These are phyloP conservation scores for Lithosia quadra DNA, from an alignment of 2,888 invertebrate genomes.

Conservation along the genomic window DNA sequence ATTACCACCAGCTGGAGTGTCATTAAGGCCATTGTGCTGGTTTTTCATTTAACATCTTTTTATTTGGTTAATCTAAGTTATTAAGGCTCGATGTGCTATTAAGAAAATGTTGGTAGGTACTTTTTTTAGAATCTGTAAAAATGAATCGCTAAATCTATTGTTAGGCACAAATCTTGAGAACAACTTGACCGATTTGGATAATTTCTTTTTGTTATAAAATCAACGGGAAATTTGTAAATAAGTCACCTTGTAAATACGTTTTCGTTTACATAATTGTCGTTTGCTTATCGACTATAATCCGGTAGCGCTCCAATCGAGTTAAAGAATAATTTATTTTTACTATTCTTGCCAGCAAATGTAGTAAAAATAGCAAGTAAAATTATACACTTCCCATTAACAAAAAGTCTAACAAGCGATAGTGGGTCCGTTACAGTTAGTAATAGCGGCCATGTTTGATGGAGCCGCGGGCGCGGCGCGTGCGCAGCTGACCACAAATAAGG, in stretches of 20 bases:
- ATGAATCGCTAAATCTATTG: background rate
- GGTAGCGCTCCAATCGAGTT: too few species aligned
- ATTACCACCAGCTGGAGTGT: conserved; percentile 48
- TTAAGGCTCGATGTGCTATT: background rate
- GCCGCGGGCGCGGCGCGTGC: conserved; percentile 54
- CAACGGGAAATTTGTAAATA: too few species aligned
- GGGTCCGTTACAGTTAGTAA: conserved; percentile 48
- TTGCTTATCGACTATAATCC: too few species aligned
- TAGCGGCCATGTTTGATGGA: conserved; percentile 33
- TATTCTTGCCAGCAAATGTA: too few species aligned
- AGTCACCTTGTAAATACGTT: too few species aligned
- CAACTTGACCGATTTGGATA: background rate
- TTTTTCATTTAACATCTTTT: conserved; percentile 36
- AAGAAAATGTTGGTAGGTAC: background rate
- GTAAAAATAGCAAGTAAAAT: too few species aligned
- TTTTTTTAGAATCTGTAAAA: background rate
- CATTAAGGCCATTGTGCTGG: conserved; percentile 42
- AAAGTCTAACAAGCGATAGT: conserved; percentile 26
- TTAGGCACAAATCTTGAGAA: too few species aligned
- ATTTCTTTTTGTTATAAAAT: background rate
- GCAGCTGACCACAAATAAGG: conserved; percentile 48
- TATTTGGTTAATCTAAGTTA: conserved; percentile 12
- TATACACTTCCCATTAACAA: background rate
- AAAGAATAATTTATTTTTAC: too few species aligned
- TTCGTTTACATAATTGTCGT: too few species aligned